Conservation (phyloP, 1,140 invertebrate genomes). For the Drosophila pandora region DNA sequence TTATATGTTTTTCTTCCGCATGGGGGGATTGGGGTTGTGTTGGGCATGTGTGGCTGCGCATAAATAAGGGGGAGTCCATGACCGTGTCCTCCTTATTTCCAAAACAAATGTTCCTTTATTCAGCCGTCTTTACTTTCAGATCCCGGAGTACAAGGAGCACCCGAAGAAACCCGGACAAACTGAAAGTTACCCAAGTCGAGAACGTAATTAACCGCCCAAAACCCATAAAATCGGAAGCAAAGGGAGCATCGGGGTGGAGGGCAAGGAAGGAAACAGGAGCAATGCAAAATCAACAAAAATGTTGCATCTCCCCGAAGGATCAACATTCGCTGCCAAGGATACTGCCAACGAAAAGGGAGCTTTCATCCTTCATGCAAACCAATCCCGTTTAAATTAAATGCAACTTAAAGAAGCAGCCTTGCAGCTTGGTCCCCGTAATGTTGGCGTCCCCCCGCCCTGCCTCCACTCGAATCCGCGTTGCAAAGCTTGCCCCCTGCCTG, state of each 20-base stretch:
- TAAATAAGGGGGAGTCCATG: constrained; percentile 29
- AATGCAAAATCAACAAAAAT: constrained; percentile 63
- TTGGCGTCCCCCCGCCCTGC: constrained; percentile 21
- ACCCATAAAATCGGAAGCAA: not conserved
- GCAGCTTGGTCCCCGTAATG: constrained; percentile 20
- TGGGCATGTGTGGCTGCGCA: constrained; percentile 30
- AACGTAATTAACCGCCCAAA: constrained; percentile 47
- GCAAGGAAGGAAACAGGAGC: not conserved
- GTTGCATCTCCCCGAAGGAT: constrained; percentile 55
- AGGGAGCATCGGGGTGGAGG: not conserved
- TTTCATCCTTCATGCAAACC: constrained; percentile 3
- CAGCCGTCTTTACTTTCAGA: constrained; percentile 34
- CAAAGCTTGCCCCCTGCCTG: constrained; percentile 13
- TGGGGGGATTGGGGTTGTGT: not conserved
- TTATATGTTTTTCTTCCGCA: constrained; percentile 17
- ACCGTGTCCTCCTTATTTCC: not conserved
- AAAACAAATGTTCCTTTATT: constrained; percentile 25
- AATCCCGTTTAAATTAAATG: constrained; percentile 55
- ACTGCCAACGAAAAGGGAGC: constrained; percentile 17
- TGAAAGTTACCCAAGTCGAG: constrained; percentile 29
- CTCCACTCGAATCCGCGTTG: not conserved
- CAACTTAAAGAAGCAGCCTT: constrained; percentile 18
- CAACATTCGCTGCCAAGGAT: constrained; percentile 37
- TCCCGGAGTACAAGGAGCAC: constrained; percentile 6
- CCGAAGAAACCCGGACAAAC: not conserved